phyloP scores from a whole-genome alignment of 2,888 invertebrate species.

The Syrphus vitripennis region DNA sequence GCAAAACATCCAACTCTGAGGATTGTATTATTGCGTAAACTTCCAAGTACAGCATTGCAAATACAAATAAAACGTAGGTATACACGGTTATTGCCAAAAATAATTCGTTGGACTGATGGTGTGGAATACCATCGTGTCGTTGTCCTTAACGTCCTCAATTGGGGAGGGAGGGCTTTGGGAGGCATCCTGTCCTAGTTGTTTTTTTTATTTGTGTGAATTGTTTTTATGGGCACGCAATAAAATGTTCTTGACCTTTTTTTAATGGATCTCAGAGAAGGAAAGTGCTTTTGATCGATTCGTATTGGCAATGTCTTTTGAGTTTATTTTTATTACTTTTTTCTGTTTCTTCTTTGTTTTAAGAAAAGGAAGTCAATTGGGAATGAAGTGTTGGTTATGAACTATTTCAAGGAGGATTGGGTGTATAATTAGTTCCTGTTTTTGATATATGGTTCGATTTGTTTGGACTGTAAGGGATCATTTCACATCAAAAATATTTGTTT shows the following conservation, averaged over 20 bases:
- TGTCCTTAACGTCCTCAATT: too few species aligned
- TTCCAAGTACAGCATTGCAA: not conserved
- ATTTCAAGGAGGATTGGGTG: not conserved
- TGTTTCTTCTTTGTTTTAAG: not conserved
- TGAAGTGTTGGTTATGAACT: not conserved
- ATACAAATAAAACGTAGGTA: slow-evolving; percentile 47
- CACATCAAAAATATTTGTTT: not conserved
- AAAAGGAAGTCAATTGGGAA: slow-evolving; percentile 43
- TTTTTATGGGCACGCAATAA: slow-evolving; percentile 61
- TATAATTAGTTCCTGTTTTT: not conserved
- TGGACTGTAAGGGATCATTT: not conserved
- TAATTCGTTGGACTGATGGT: slow-evolving; percentile 36
- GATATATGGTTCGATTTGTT: not conserved
- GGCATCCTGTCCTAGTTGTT: not conserved
- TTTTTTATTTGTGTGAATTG: slow-evolving; percentile 34
- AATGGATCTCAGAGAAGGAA: not conserved
- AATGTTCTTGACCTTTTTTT: slow-evolving; percentile 66
- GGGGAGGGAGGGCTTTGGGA: not conserved
- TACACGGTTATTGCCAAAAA: slow-evolving; percentile 51
- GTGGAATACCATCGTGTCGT: not conserved
- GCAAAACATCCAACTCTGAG: not conserved
- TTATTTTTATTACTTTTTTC: not conserved
- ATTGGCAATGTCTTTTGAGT: slow-evolving; percentile 30
- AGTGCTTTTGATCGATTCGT: slow-evolving; percentile 51
- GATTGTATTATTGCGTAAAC: slow-evolving; percentile 26